phyloP scores from a whole-genome alignment of 2,113 vertebrate genomes.

The Takifugu bimaculatus region DNA sequence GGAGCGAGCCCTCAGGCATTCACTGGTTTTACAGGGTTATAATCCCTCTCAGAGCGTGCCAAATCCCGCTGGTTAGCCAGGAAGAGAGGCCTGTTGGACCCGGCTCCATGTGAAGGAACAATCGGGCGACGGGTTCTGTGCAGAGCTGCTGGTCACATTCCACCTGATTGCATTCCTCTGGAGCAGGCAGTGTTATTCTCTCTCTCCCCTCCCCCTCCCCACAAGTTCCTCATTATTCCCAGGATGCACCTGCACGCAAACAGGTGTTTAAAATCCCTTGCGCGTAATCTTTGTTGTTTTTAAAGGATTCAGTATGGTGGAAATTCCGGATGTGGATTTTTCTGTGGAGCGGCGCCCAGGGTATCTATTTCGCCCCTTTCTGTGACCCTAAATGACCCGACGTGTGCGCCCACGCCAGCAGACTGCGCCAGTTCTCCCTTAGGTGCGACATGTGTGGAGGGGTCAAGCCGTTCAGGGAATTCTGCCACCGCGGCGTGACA shows the following conservation, averaged over 20 bases:
- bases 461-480: neutral
- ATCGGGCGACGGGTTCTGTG: slow-evolving; percentile 25
- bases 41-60: slow-evolving; percentile 18
- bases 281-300: neutral
- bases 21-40: slow-evolving; percentile 17
- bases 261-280: slow-evolving; percentile 56
- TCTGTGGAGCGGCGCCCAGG: no score
- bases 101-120: slow-evolving; percentile 12
- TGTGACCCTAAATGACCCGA: no score
- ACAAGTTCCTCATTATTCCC: slow-evolving; percentile 55
- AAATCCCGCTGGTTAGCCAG: no score
- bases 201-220: slow-evolving; percentile 37
- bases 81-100: slow-evolving; percentile 8
- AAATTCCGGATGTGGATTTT: slow-evolving; percentile 1
- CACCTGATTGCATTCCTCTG: slow-evolving; percentile 62
- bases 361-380: no score
- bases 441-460: no score
- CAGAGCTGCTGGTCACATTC: slow-evolving; percentile 20
- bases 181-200: slow-evolving; percentile 60
- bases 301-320: slow-evolving; percentile 3
- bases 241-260: slow-evolving; percentile 59
- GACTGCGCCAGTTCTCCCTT: no score
- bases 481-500: slow-evolving; percentile 35
- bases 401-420: no score
- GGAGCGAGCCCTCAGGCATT: neutral